phyloP scores from a whole-genome alignment of 2,888 invertebrate species.

The Lepas anatifera region DNA sequence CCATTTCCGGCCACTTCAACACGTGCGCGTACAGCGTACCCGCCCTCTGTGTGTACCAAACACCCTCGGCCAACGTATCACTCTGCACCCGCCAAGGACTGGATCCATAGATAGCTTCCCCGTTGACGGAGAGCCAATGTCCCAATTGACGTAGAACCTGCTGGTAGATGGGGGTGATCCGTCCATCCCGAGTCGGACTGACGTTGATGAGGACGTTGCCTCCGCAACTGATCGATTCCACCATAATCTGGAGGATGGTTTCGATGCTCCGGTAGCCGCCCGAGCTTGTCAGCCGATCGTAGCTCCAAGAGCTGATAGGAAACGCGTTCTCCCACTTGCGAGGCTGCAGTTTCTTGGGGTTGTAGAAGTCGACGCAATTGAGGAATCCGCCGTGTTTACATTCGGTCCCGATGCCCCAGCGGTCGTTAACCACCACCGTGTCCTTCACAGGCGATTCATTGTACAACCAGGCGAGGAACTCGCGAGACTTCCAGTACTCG shows the following conservation, averaged over 20 bases:
- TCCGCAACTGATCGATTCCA: conserved; percentile 68
- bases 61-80: conserved; percentile 45
- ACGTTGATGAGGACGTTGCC: conserved; percentile 74
- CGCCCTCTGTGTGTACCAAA: conserved; percentile 22
- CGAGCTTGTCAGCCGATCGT: no score
- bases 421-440: conserved; percentile 83
- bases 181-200: conserved; percentile 78
- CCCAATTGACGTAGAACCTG: conserved; percentile 67
- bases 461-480: conserved; percentile 84
- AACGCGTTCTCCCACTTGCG: conserved; percentile 96
- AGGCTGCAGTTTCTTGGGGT: conserved; percentile 62
- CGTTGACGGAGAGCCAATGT: conserved; percentile 62
- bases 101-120: conserved; percentile 46
- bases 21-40: conserved; percentile 22
- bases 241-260: conserved; percentile 56
- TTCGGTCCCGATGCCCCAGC: conserved; percentile 69
- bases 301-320: conserved; percentile 87
- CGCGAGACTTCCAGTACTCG: conserved; percentile 68
- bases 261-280: conserved; percentile 49
- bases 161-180: conserved; percentile 70
- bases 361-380: conserved; percentile 55
- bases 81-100: conserved; percentile 47
- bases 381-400: conserved; percentile 83
- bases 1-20: conserved; percentile 21
- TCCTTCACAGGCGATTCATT: no score